A percentile compares a stretch with the other conserved stretches of the same genome.
Evolutionary conservation across 2,888 invertebrate species (phyloP).

Genomic region (Anagyrus pseudococci): DNA sequence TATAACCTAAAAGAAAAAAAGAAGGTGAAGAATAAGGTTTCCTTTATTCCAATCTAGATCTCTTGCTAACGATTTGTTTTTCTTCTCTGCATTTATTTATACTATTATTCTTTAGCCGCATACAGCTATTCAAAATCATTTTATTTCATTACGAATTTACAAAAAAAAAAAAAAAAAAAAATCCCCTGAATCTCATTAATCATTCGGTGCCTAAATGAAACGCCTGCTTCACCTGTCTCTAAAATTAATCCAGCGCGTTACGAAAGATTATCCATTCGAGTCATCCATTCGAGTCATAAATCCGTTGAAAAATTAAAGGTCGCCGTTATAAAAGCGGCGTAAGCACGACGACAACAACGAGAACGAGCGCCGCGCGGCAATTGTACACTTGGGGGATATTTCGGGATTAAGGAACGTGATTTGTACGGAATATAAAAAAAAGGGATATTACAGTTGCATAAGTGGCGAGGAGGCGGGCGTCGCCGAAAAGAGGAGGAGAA

Average conservation of each 20-base stretch:
- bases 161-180: too few relatives aligned
- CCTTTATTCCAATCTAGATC: too few relatives aligned
- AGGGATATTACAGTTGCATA: slow-evolving; percentile 25
- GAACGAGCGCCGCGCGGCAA: not conserved
- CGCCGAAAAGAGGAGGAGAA: slow-evolving; percentile 42
- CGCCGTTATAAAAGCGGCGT: not conserved
- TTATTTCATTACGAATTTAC: too few relatives aligned
- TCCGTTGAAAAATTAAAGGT: slow-evolving; percentile 2
- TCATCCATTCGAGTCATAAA: not conserved
- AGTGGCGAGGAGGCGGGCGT: too few relatives aligned
- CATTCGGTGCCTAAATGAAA: not conserved
- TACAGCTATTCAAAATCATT: too few relatives aligned
- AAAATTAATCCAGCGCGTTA: not conserved
- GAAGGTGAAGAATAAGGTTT: slow-evolving; percentile 19
- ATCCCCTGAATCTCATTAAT: slow-evolving; percentile 1
- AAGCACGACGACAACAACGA: too few relatives aligned
- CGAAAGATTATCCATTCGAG: not conserved
- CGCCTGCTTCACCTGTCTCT: not conserved
- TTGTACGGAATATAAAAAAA: slow-evolving; percentile 26
- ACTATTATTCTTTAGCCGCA: too few relatives aligned
- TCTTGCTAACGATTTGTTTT: too few relatives aligned
- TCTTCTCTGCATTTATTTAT: too few relatives aligned
- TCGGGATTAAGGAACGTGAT: slow-evolving; percentile 26
- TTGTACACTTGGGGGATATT: slow-evolving; percentile 1
- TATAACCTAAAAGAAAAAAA: slow-evolving; percentile 17